These are phyloP conservation scores for Carcharodon carcharias DNA, from an alignment of 2,797 vertebrate genomes.

Conservation along the genomic window DNA sequence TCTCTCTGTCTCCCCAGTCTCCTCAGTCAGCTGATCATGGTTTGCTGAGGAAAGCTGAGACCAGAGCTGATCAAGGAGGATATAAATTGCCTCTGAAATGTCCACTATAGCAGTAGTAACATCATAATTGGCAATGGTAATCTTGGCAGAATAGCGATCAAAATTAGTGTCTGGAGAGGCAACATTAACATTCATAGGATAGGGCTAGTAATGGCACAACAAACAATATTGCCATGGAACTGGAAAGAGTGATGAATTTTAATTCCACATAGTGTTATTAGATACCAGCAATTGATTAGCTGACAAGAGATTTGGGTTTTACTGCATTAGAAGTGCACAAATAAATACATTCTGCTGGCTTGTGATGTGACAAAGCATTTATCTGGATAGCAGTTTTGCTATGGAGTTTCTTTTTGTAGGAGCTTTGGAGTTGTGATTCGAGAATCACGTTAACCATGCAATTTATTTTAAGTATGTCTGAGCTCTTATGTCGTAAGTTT, in stretches of 20 bases:
- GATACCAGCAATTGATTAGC: constrained; percentile 12
- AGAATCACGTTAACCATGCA: neutral
- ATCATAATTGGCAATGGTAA: neutral
- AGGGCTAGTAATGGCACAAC: neutral
- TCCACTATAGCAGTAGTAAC: neutral
- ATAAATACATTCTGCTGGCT: neutral
- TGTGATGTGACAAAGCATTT: neutral
- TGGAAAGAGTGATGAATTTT: neutral
- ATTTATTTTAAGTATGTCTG: no score
- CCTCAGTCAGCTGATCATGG: neutral
- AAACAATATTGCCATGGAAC: neutral
- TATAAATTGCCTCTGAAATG: neutral
- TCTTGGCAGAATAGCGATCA: neutral
- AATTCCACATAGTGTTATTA: neutral
- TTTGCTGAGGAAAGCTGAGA: neutral
- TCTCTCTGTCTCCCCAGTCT: neutral
- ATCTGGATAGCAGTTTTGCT: neutral
- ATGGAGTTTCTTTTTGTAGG: no score
- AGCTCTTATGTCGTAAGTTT: no score
- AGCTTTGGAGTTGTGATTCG: neutral
- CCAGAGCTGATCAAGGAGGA: neutral
- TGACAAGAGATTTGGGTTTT: constrained; percentile 8
- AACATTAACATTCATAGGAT: neutral
- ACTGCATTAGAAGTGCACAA: neutral
- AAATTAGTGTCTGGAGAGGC: neutral